phyloP scores from a whole-genome alignment of 1,140 invertebrate genomes.

The Lamellibrachia luymesi region DNA sequence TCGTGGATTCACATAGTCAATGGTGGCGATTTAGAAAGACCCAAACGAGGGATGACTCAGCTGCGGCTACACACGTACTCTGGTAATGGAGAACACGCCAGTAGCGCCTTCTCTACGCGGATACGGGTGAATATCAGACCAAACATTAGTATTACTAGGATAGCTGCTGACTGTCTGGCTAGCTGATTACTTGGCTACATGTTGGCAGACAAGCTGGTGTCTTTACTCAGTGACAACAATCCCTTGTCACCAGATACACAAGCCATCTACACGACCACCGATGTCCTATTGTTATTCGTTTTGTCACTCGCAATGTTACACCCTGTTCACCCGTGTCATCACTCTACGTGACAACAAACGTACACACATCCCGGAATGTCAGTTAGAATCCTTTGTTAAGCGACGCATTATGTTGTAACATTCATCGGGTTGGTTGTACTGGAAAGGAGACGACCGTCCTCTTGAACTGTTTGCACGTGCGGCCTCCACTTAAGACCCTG shows the following conservation, averaged over 20 bases:
- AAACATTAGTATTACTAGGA: too few species aligned
- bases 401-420: background rate
- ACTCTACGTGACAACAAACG: background rate
- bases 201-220: too few species aligned
- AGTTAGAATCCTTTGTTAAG: background rate
- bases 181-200: too few species aligned
- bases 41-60: too few species aligned
- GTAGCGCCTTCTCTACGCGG: too few species aligned
- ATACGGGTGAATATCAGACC: too few species aligned
- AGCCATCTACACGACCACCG: background rate
- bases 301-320: background rate
- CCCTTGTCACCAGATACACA: background rate
- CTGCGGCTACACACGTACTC: too few species aligned
- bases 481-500: background rate
- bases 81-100: too few species aligned
- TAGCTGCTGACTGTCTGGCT: too few species aligned
- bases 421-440: background rate
- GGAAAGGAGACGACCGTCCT: background rate
- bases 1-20: too few species aligned
- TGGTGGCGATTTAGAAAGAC: too few species aligned
- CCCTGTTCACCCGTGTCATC: background rate
- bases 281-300: background rate
- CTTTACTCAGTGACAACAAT: background rate
- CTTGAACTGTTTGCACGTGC: background rate
- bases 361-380: background rate